Evolutionary conservation across 1,140 invertebrate genomes (phyloP), one percentile per base, ranked within the genome.

Genomic region (Cydia amplana): DNA sequence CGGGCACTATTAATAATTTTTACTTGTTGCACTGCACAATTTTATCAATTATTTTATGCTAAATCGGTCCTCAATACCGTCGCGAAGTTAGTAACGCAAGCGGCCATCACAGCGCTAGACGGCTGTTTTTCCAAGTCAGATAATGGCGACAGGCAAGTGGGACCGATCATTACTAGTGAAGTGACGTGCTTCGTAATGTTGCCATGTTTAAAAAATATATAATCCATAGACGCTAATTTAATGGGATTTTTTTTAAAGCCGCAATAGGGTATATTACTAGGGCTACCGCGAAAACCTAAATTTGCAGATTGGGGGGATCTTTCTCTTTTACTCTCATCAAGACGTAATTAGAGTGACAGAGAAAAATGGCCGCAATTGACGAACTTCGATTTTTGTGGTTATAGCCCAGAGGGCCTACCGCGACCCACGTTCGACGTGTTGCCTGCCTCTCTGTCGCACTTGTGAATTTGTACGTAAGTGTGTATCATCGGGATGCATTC

Each of bases 71-170:
- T 73, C 74, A 77, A 85, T 83, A 85, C 83, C 87, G 86, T 82
- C 83, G 84, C 85, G 85, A 90, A 87, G 83, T 90, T 90, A 83
- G 87, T 82, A 82, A 83, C 70, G 75, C 78, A 82, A 83, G 88
- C 88, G 84, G 89, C 89, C 89, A 90, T 90, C 84, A 83, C 28
- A 36, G 65, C 32, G 32, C 3, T 70, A 36, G 65, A 70, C 32
- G 28, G 65, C 28, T 70, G 65, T 36, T 36, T 70, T 70, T 70
- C 32, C 55, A 32, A 36, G 36, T 70, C n/a, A 36, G 32, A 70
- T 70, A 70, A 70, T 70, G 65, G 65, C 65, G 64, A 67, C 55
- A 60, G 55, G 55, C 55, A 60, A 60, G 55, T 60, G 18, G 32
- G 28, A 18, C 65, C 32, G 65, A 70, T 70, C 65, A 36, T 70